These are phyloP conservation scores for Drosophila kikkawai DNA, from an alignment of 1,140 invertebrate genomes.

Conservation along the genomic window DNA sequence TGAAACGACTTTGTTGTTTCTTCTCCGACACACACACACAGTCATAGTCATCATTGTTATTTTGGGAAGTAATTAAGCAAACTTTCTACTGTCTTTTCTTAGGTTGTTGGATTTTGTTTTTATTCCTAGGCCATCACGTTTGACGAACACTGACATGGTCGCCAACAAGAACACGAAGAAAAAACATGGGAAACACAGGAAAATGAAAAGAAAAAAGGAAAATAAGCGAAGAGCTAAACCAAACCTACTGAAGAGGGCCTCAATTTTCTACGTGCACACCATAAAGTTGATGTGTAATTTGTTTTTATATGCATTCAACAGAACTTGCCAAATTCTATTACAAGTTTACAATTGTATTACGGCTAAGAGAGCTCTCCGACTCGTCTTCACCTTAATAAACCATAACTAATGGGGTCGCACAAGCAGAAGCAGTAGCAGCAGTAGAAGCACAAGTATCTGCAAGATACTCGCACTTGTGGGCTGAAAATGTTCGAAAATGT, in stretches of 20 bases:
- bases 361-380: conserved; percentile 33
- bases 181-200: conserved; percentile 5
- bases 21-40: not conserved
- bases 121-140: conserved; percentile 58
- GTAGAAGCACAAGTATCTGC: conserved; percentile 8
- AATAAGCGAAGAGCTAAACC: conserved; percentile 16
- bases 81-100: conserved; percentile 63
- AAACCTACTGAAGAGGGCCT: conserved; percentile 20
- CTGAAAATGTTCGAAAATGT: conserved; percentile 14
- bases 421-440: conserved; percentile 15
- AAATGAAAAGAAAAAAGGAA: conserved; percentile 38
- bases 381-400: conserved; percentile 70
- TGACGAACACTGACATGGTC: conserved; percentile 66
- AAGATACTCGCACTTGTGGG: conserved; percentile 16
- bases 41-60: conserved; percentile 48
- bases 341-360: conserved; percentile 78
- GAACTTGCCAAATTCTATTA: conserved; percentile 77
- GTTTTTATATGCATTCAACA: conserved; percentile 66
- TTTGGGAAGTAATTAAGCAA: conserved; percentile 77
- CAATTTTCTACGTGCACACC: conserved; percentile 78
- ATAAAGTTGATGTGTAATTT: conserved; percentile 80
- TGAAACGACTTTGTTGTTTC: conserved; percentile 26
- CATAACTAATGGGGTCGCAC: conserved; percentile 70
- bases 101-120: conserved; percentile 37
- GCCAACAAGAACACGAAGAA: conserved; percentile 16